Conservation (phyloP, 2,113 vertebrate genomes). For the Nycticorax nycticorax region DNA sequence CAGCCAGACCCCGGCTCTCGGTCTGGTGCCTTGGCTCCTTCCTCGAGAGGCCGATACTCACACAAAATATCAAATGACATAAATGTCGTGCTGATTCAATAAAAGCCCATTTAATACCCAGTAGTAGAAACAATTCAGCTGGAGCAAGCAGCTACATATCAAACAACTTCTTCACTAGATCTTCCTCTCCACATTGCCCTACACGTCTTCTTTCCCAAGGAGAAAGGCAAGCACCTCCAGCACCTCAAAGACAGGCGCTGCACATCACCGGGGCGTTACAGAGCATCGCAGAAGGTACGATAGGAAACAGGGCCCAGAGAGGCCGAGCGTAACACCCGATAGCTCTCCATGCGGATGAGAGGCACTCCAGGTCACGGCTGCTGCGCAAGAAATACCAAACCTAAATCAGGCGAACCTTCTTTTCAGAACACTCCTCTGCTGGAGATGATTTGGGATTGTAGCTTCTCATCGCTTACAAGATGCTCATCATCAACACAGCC, state of each 20-base stretch:
- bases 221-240: not conserved
- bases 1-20: not conserved
- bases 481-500: not conserved
- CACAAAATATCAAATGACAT: accelerated
- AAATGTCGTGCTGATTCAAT: not conserved
- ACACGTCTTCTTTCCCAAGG: not conserved
- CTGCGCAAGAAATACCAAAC: not conserved
- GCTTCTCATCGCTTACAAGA: not conserved
- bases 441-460: not conserved
- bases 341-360: not conserved
- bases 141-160: not conserved
- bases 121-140: not conserved
- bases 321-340: not conserved
- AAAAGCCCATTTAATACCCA: not conserved
- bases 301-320: not conserved
- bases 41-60: not conserved
- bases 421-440: not conserved
- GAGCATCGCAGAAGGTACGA: accelerated
- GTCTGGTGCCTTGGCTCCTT: not conserved
- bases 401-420: not conserved
- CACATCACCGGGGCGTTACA: not conserved
- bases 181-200: not conserved
- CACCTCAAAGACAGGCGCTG: accelerated
- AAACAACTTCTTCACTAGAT: not conserved
- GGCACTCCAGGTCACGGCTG: not conserved